phyloP scores from a whole-genome alignment of 2,113 vertebrate species.

The Saguinus midas region DNA sequence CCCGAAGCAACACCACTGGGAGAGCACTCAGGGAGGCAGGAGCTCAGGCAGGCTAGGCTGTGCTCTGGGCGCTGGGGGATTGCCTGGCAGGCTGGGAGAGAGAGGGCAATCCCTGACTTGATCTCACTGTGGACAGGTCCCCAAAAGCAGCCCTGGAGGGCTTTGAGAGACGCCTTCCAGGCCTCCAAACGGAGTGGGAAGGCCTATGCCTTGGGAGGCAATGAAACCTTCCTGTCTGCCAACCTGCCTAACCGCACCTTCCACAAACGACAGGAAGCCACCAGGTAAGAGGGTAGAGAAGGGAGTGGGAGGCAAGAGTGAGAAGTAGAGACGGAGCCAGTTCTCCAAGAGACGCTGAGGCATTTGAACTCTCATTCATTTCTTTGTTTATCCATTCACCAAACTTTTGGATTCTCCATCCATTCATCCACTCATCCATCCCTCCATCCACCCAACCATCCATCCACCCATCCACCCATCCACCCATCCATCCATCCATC shows the following conservation, averaged over 20 bases:
- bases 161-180: neutral
- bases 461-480: neutral
- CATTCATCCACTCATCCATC: neutral
- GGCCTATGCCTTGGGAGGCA: neutral
- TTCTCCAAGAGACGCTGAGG: neutral
- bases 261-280: slow-evolving; percentile 75
- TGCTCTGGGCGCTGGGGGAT: neutral
- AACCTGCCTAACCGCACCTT: slow-evolving; percentile 67
- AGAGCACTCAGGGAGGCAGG: neutral
- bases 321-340: neutral
- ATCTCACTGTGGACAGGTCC: neutral
- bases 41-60: neutral
- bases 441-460: too few relatives aligned
- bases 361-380: neutral
- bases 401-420: neutral
- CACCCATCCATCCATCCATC: too few relatives aligned
- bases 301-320: neutral
- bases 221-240: neutral
- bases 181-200: neutral
- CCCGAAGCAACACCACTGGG: too few relatives aligned
- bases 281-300: slow-evolving; percentile 60
- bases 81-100: neutral
- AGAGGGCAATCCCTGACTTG: neutral
- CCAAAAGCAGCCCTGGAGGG: slow-evolving; percentile 43
- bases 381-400: neutral